phyloP scores from a whole-genome alignment of 2,797 vertebrate species.

The Rhinogobio ventralis region DNA sequence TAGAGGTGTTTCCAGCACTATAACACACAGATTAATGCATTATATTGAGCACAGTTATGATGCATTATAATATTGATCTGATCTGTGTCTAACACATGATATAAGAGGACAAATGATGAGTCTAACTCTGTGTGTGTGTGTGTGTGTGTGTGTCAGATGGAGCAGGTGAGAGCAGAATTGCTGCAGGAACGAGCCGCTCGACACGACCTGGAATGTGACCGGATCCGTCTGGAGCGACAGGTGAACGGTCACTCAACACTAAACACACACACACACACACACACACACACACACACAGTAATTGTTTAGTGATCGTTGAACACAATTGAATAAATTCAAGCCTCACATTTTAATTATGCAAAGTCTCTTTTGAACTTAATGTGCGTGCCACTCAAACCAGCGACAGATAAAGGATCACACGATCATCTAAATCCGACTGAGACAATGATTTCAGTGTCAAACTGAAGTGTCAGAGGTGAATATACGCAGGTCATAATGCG shows the following conservation, averaged over 20 bases:
- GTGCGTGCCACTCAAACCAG: too few relatives aligned
- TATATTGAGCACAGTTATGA: neutral
- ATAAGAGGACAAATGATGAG: neutral
- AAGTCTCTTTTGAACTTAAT: too few relatives aligned
- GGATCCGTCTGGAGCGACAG: slow-evolving; percentile 95
- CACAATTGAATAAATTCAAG: too few relatives aligned
- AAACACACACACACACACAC: neutral
- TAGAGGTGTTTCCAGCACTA: neutral
- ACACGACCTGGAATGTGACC: slow-evolving; percentile 97
- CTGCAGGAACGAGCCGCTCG: slow-evolving; percentile 87
- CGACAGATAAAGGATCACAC: too few relatives aligned
- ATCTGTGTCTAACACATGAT: neutral
- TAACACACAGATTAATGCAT: neutral
- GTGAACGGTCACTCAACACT: slow-evolving; percentile 68
- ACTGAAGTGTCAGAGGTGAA: too few relatives aligned
- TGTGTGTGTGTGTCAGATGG: slow-evolving; percentile 78
- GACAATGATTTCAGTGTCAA: too few relatives aligned
- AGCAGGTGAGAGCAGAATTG: slow-evolving; percentile 90
- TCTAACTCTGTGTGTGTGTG: neutral
- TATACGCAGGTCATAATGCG: too few relatives aligned
- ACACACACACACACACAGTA: too few relatives aligned
- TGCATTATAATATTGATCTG: too few relatives aligned
- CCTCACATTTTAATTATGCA: too few relatives aligned
- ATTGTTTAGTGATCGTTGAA: too few relatives aligned
- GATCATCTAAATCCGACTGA: too few relatives aligned